phyloP scores from a whole-genome alignment of 2,113 vertebrate genomes.

The Stictonetta naevosa region DNA sequence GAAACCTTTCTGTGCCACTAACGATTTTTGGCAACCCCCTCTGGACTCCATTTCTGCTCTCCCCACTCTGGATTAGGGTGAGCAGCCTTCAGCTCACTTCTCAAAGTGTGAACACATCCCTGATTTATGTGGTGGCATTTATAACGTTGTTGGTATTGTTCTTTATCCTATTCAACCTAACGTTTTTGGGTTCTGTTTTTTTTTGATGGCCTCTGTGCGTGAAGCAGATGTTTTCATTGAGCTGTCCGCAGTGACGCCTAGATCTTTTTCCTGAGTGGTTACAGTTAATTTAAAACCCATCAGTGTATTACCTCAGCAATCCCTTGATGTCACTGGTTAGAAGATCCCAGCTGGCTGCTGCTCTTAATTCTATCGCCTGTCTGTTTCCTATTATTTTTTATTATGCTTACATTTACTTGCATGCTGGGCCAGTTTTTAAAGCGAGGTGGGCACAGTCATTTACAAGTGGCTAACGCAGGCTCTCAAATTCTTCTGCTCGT shows the following conservation, averaged over 20 bases:
- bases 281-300: slow-evolving; percentile 75
- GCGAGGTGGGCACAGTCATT: slow-evolving; percentile 15
- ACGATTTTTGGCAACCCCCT: background rate
- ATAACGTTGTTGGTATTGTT: slow-evolving; percentile 58
- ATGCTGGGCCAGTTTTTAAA: slow-evolving; percentile 14
- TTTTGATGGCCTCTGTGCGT: slow-evolving; percentile 32
- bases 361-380: slow-evolving; percentile 58
- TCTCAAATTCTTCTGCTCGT: background rate
- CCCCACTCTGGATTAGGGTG: background rate
- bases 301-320: slow-evolving; percentile 72
- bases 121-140: slow-evolving; percentile 67
- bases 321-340: slow-evolving; percentile 74
- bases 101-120: slow-evolving; percentile 34
- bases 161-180: slow-evolving; percentile 47
- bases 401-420: slow-evolving; percentile 46
- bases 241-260: slow-evolving; percentile 66
- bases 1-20: slow-evolving; percentile 36
- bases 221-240: slow-evolving; percentile 72
- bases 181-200: background rate
- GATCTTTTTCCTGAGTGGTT: slow-evolving; percentile 72
- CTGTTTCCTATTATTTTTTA: slow-evolving; percentile 71
- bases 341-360: slow-evolving; percentile 72
- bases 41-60: slow-evolving; percentile 16
- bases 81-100: slow-evolving; percentile 12
- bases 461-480: background rate